Base-by-base conservation (phyloP, 2,797 vertebrate species). In the Carapus acus region DNA sequence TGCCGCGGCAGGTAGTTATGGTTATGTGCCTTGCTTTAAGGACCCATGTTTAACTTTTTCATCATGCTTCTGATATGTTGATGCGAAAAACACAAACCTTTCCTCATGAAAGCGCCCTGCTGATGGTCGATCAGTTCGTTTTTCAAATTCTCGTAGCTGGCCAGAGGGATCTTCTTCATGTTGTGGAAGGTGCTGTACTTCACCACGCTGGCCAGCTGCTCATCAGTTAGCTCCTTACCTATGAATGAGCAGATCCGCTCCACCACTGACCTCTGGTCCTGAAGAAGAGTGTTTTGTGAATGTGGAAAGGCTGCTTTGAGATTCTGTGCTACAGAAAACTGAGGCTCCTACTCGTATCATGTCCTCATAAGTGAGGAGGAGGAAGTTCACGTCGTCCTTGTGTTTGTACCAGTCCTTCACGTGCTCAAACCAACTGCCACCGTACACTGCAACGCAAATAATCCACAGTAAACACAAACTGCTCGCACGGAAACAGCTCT, bases 331-430 rank as follows among this genome's bases (percentile, higher is more conserved):
- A 3, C 11, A 27, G 42, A 22, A 13, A 6, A 27, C n/a, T 13
- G 45, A 7, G 54, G 22, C 19, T 40, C 48, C 17, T 71, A 87
- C 85, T 61, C 80, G 57, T 42, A 83, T 74, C 80, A 86, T 74
- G n/a, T 86, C 82, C 65, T 87, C 85, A 48, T 84, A 86, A 3
- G 76, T 80, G 56, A 87, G 52, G 69, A 79, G 81, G 19, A 87
- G 57, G 59, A 85, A 69, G 67, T 86, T 72, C 47, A 87, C 65
- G 6, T 85, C 65, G 1, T 84, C 72, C 56, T 58, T 80, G 56
- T 83, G 73, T 8, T 55, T 58, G 58, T 73, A 73, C 80, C 79
- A 86, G 3, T 50, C 49, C 65, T 83, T 81, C 19, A 85, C 19
- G 41, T 87, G 85, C 14, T 87, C 73, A 62, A 86, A 87, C 85